Percentiles rank a stretch among this genome's conserved stretches.
Evolutionary conservation across 2,797 vertebrate genomes (phyloP).

Genomic region (Coregonus ussuriensis): DNA sequence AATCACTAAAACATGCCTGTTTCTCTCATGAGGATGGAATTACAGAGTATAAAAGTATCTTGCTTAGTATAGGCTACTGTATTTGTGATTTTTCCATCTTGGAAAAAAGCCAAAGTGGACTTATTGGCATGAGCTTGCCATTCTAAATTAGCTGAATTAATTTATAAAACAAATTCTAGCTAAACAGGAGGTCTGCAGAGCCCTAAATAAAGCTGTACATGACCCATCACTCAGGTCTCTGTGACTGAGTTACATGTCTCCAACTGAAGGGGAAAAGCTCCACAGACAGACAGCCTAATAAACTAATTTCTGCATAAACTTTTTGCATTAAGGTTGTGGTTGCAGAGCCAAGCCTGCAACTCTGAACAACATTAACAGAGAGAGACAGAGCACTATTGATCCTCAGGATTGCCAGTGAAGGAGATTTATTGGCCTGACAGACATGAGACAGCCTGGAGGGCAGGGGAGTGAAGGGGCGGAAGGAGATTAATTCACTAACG

Average conservation of each 20-base stretch:
- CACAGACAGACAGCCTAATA: not conserved
- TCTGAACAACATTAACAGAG: slow-evolving; percentile 16
- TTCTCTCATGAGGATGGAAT: not conserved
- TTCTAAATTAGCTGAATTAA: not conserved
- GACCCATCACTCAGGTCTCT: not conserved
- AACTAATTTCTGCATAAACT: not conserved
- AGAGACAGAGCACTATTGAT: slow-evolving; percentile 40
- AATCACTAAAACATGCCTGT: not conserved
- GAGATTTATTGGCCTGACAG: slow-evolving; percentile 10
- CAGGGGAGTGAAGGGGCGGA: not conserved
- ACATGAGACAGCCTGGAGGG: not conserved
- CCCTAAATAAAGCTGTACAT: not conserved
- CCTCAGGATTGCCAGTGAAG: not conserved
- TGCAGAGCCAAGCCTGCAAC: slow-evolving; percentile 10
- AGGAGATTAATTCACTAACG: not conserved
- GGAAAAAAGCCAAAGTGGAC: not conserved
- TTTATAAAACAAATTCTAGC: not conserved
- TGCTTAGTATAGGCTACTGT: not conserved
- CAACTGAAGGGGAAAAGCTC: not conserved
- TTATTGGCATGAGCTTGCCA: not conserved
- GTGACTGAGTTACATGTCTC: not conserved
- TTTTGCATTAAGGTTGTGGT: not conserved
- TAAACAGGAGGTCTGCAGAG: not conserved
- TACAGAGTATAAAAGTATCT: not conserved
- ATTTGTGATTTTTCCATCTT: not conserved